Percentiles rank a stretch among this genome's conserved stretches.
Evolutionary conservation across 2,888 invertebrate genomes (phyloP).

Genomic region (Ephialtes manifestator): DNA sequence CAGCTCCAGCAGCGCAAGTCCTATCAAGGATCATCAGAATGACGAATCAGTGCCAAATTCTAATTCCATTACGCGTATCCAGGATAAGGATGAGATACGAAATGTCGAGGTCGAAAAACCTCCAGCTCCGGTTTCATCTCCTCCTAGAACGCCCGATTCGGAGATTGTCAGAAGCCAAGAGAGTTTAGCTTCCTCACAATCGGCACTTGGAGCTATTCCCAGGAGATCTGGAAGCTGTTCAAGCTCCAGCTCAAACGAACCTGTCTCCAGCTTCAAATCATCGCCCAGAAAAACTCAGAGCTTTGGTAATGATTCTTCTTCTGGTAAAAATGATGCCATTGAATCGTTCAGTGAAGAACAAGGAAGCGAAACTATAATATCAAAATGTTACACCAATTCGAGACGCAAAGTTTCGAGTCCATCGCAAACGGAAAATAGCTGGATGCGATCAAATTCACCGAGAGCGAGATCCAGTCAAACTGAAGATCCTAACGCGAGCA

Average conservation of each 20-base stretch:
- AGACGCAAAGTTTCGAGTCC: constrained; percentile 83
- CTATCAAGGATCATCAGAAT: constrained; percentile 49
- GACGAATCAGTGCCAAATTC: not conserved
- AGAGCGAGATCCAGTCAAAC: constrained; percentile 73
- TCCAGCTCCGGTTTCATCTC: constrained; percentile 61
- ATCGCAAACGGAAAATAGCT: constrained; percentile 81
- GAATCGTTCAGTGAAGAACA: constrained; percentile 31
- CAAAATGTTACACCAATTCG: constrained; percentile 13
- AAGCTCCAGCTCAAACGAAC: constrained; percentile 77
- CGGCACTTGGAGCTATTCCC: constrained; percentile 82
- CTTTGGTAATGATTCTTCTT: constrained; percentile 23
- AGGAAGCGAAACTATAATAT: not conserved
- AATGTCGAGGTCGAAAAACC: constrained; percentile 63
- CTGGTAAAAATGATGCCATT: constrained; percentile 22
- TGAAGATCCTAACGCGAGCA: constrained; percentile 58
- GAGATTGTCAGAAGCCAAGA: constrained; percentile 31
- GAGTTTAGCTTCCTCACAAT: constrained; percentile 82
- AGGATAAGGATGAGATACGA: constrained; percentile 7
- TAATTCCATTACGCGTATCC: not conserved
- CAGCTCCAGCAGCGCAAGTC: constrained; percentile 66
- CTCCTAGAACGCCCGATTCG: constrained; percentile 75
- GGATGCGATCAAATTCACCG: constrained; percentile 73
- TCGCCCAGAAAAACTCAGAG: constrained; percentile 55
- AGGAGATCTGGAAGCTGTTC: constrained; percentile 78
- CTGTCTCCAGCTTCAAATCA: constrained; percentile 67